Base-by-base conservation (phyloP, 2,888 invertebrate species). In the Platycnemis pennipes region DNA sequence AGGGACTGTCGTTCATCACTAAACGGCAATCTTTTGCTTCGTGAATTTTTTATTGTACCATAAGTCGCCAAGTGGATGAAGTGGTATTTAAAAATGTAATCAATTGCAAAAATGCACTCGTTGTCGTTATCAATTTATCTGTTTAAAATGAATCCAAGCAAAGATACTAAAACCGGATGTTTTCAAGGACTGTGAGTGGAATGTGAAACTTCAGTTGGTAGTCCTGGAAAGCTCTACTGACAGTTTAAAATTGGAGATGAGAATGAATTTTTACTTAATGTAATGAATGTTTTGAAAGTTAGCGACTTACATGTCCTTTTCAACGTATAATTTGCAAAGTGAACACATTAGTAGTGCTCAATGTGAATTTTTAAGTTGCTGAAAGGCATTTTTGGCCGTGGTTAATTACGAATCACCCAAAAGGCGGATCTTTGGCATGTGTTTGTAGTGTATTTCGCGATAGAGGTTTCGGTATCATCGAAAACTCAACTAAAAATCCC, bases 61-160 rank as follows among this genome's bases (percentile, higher is more conserved):
- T 4, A n/a, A 37, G 77, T 26, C 22, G 77, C 11, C 16, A 77
- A 63, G 63, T 63, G 63, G 7, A 26, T 77, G 77, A 77, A 77
- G 77, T 77, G 77, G 31, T 37, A 77, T 77, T 37, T 77, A 37
- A 77, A 37, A 13, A 77, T 77, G 77, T 77, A 77, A 77, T 77
- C 77, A 77, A 77, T 77, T 77, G n/a, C n/a, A 77, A 77, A 77
- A 77, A 77, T 77, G 77, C 77, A 77, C 77, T 77, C 16, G 77
- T 77, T 77, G 77, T 77, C 77, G 77, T 77, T 77, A 77, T 77
- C 77, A 77, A 77, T 77, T 77, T 26, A 37, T 77, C 77, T 77
- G 77, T 77, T 77, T 77, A 8, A 77, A 77, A 31, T 31, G 77
- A 77, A 31, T 77, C 37, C 31, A 77, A 37, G 77, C 37, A 31